Conservation (phyloP, 2,113 vertebrate genomes). For the Podarcis muralis region DNA sequence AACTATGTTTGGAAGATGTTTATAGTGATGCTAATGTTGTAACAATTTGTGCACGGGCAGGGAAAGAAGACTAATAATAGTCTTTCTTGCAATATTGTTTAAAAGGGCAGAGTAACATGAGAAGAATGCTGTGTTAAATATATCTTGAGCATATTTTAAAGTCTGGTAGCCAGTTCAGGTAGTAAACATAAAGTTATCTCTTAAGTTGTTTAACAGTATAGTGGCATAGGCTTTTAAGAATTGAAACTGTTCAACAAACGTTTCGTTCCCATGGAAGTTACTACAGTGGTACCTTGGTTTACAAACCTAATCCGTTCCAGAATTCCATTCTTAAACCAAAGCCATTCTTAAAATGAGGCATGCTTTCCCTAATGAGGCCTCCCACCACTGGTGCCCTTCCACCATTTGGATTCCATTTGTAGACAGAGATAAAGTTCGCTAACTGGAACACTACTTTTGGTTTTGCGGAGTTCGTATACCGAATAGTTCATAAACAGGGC, state of each 20-base stretch:
- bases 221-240: neutral
- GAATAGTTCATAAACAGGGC: too few relatives aligned
- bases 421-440: too few relatives aligned
- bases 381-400: too few relatives aligned
- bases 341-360: too few relatives aligned
- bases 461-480: too few relatives aligned
- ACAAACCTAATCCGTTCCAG: too few relatives aligned
- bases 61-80: neutral
- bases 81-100: neutral
- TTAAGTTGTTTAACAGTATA: neutral
- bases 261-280: neutral
- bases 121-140: neutral
- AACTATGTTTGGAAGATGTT: neutral
- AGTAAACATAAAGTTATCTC: neutral
- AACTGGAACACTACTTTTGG: too few relatives aligned
- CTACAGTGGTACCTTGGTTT: neutral
- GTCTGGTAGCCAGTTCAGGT: neutral
- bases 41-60: neutral
- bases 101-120: neutral
- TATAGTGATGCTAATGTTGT: neutral
- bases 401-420: too few relatives aligned
- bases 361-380: too few relatives aligned
- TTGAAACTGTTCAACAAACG: neutral
- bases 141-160: neutral
- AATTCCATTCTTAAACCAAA: too few relatives aligned